A percentile compares a stretch with the other conserved stretches of the same genome.
Conservation (phyloP, 2,888 invertebrate species). For the Acanthopleura granulata region DNA sequence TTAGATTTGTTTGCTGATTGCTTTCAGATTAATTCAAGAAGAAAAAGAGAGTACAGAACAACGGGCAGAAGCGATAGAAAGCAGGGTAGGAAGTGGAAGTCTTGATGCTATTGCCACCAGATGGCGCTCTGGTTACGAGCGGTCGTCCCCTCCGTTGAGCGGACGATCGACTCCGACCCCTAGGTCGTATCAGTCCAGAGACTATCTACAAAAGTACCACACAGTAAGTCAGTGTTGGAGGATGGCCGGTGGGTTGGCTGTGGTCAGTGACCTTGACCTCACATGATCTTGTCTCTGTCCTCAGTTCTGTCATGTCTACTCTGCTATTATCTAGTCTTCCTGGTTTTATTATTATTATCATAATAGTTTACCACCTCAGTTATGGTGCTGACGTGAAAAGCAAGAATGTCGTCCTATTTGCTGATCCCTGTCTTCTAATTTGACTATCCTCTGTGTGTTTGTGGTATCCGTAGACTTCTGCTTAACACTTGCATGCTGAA, state of each 20-base stretch:
- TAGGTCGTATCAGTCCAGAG: conserved; percentile 51
- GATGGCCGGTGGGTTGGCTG: conserved; percentile 4
- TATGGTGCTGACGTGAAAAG: no score
- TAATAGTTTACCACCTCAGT: no score
- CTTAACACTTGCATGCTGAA: no score
- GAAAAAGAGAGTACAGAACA: conserved; percentile 90
- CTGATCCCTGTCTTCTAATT: no score
- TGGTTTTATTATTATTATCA: no score
- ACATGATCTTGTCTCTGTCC: conserved; percentile 12
- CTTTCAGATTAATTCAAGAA: conserved; percentile 79
- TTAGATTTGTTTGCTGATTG: no score
- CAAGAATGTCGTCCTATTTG: no score
- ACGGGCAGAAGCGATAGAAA: conserved; percentile 96
- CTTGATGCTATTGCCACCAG: conserved; percentile 82
- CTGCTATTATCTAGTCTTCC: background rate
- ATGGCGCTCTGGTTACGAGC: conserved; percentile 78
- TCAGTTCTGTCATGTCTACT: conserved; percentile 34
- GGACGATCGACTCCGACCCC: conserved; percentile 86
- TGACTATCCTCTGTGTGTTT: no score
- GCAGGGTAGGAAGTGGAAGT: conserved; percentile 83
- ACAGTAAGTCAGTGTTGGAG: conserved; percentile 79
- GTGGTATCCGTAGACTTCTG: no score
- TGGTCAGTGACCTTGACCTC: background rate
- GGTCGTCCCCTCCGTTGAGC: conserved; percentile 81
- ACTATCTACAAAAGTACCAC: conserved; percentile 89